These are phyloP conservation scores for Geophilus truncorum DNA, from an alignment of 2,888 invertebrate species.

Conservation along the genomic window DNA sequence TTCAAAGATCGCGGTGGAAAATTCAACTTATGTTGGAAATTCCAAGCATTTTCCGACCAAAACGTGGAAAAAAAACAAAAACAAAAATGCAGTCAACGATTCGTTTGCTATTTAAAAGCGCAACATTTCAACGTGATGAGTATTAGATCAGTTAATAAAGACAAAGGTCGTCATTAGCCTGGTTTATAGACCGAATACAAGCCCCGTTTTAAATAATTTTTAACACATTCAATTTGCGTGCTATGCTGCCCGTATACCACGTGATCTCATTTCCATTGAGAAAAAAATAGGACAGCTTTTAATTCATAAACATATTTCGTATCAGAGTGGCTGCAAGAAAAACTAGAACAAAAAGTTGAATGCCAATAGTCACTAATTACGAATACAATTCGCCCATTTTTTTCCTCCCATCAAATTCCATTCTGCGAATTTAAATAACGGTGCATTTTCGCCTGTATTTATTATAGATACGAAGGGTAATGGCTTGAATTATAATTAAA, in stretches of 20 bases:
- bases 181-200: neutral
- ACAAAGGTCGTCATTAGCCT: neutral
- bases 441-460: no score
- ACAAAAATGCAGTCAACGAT: neutral
- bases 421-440: no score
- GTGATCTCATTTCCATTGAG: conserved; percentile 1
- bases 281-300: neutral
- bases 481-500: no score
- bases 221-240: neutral
- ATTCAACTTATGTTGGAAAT: neutral
- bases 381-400: no score
- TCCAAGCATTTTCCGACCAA: neutral
- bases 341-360: neutral
- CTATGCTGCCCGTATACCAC: neutral
- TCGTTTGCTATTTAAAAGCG: neutral
- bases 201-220: neutral
- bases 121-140: neutral
- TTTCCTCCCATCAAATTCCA: no score
- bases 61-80: neutral
- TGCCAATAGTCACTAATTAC: no score
- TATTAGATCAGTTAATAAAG: no score
- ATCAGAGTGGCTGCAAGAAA: neutral
- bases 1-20: neutral
- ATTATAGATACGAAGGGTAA: no score
- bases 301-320: conserved; percentile 3